These are phyloP conservation scores for Clarias macrocephalus DNA, from an alignment of 2,113 vertebrate species.

Conservation along the genomic window DNA sequence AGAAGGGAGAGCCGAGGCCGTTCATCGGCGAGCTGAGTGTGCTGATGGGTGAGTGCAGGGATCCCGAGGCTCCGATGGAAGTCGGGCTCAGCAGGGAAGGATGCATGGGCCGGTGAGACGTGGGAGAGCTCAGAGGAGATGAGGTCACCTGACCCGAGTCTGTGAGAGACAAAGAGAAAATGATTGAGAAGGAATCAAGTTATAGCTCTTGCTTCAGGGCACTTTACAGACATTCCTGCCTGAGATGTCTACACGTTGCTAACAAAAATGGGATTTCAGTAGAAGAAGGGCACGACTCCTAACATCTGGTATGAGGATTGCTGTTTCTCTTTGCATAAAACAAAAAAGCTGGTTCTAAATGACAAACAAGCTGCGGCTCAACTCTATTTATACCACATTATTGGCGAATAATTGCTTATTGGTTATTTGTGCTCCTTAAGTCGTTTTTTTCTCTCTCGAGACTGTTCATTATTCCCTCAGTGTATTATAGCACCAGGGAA, in stretches of 20 bases:
- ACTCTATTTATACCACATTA: neutral
- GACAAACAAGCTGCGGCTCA: neutral
- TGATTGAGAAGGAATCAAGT: neutral
- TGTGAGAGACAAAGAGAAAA: conserved; percentile 58
- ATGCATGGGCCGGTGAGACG: conserved; percentile 86
- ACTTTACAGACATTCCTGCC: neutral
- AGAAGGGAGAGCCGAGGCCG: conserved; percentile 93
- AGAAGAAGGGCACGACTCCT: neutral
- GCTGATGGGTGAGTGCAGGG: conserved; percentile 94
- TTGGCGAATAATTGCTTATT: neutral
- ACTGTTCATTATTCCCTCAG: neutral
- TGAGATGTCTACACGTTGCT: neutral
- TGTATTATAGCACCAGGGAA: neutral
- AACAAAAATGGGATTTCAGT: neutral
- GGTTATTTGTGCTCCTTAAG: neutral
- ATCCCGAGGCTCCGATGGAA: conserved; percentile 83
- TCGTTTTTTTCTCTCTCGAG: neutral
- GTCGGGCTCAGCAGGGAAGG: conserved; percentile 82
- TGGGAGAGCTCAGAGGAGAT: conserved; percentile 83
- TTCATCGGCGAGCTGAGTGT: conserved; percentile 90
- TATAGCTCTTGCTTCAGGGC: neutral
- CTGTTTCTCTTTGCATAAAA: neutral
- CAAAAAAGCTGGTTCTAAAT: neutral
- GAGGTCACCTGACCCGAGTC: conserved; percentile 87
- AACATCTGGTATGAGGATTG: neutral